These are phyloP conservation scores for Cantharis flavilabris DNA, from an alignment of 2,888 invertebrate genomes.

Conservation along the genomic window DNA sequence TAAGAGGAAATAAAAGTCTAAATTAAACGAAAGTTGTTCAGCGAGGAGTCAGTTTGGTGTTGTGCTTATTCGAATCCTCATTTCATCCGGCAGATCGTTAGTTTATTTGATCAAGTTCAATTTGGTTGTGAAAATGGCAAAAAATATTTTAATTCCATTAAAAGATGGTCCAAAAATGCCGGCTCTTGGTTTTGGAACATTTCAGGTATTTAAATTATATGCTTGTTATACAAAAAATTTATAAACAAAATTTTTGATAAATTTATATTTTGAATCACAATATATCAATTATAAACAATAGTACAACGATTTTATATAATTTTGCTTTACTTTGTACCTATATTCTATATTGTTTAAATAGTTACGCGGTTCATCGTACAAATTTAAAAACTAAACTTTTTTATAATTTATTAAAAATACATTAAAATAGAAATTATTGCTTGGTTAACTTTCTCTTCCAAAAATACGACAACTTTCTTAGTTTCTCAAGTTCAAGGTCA, in stretches of 20 bases:
- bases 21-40: background rate
- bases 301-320: too few species aligned
- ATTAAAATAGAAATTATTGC: background rate
- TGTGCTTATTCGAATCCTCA: background rate
- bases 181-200: slow-evolving; percentile 76
- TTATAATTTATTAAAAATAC: background rate
- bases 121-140: slow-evolving; percentile 16
- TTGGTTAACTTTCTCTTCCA: background rate
- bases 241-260: too few species aligned
- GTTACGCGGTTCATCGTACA: too few species aligned
- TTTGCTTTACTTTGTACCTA: too few species aligned
- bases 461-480: background rate
- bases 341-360: too few species aligned
- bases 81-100: background rate
- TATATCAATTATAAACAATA: too few species aligned
- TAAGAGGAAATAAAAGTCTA: background rate
- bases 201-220: slow-evolving; percentile 65
- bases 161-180: slow-evolving; percentile 66
- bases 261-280: too few species aligned
- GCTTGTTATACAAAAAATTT: too few species aligned
- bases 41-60: background rate
- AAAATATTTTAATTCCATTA: slow-evolving; percentile 15
- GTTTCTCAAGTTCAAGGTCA: background rate
- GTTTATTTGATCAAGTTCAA: background rate
- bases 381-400: background rate